These are phyloP conservation scores for Helarctos malayanus DNA, from an alignment of 2,797 vertebrate species.

Conservation along the genomic window DNA sequence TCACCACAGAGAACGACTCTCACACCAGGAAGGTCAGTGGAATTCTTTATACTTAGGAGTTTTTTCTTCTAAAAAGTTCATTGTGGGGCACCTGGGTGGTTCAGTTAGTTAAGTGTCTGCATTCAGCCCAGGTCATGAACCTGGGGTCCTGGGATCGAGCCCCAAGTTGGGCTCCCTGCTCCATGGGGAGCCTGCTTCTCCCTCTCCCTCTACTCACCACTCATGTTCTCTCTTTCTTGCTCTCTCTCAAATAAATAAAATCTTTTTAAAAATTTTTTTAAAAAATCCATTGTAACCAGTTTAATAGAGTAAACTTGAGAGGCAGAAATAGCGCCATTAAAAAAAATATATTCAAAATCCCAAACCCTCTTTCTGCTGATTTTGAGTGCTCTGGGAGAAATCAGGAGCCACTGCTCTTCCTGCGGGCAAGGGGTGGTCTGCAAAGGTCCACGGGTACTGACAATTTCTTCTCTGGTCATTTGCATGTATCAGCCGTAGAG, in stretches of 20 bases:
- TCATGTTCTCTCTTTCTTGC: background rate
- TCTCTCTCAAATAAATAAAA: background rate
- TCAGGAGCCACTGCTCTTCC: background rate
- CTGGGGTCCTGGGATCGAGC: background rate
- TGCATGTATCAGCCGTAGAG: conserved; percentile 76
- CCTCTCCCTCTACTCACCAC: background rate
- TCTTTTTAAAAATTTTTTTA: background rate
- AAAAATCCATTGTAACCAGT: background rate
- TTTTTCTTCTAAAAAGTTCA: conserved; percentile 1
- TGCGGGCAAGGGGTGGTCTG: background rate
- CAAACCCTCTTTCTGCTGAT: background rate
- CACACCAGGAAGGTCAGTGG: background rate
- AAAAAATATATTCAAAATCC: background rate
- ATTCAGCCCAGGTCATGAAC: background rate
- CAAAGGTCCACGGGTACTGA: background rate
- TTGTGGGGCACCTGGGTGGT: background rate
- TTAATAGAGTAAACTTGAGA: background rate
- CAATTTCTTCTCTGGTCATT: conserved; percentile 61
- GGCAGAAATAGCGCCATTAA: conserved; percentile 14
- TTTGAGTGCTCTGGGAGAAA: background rate
- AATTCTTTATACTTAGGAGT: background rate
- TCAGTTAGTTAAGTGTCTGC: background rate
- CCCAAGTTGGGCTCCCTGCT: background rate
- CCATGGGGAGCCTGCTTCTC: background rate
- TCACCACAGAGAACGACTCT: background rate